These are phyloP conservation scores for Pagetopsis macropterus DNA, from an alignment of 2,797 vertebrate species.

Conservation along the genomic window DNA sequence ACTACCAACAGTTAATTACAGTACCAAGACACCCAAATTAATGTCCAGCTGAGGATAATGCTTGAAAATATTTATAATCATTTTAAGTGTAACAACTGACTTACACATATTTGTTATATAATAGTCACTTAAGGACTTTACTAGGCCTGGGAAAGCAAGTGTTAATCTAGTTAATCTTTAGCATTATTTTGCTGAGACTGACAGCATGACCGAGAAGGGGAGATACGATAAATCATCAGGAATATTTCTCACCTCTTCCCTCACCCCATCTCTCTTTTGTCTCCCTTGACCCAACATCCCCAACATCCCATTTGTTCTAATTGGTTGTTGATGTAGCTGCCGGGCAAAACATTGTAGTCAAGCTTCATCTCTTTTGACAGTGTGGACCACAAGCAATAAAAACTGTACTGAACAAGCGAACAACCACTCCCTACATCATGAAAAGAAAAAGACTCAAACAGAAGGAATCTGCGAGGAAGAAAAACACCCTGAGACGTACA, in stretches of 20 bases:
- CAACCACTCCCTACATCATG: not conserved
- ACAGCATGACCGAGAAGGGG: conserved; percentile 7
- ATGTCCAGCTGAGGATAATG: not conserved
- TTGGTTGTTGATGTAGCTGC: conserved; percentile 54
- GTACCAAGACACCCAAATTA: no score
- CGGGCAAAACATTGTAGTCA: conserved; percentile 28
- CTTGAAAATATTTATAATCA: not conserved
- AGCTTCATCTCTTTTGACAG: not conserved
- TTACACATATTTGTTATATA: not conserved
- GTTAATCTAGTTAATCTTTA: not conserved
- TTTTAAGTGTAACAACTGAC: not conserved
- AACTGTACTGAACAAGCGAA: not conserved
- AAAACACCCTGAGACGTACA: conserved; percentile 1
- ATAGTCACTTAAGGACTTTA: not conserved
- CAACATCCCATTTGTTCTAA: conserved; percentile 52
- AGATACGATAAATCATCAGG: conserved; percentile 29
- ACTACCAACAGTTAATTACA: not conserved
- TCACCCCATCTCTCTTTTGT: conserved; percentile 34
- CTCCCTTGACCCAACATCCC: conserved; percentile 42
- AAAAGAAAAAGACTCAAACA: not conserved
- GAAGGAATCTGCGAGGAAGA: not conserved
- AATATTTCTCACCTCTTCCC: conserved; percentile 30
- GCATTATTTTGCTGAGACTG: conserved; percentile 4
- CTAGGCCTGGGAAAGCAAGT: not conserved
- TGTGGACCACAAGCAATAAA: not conserved